Percentiles rank a stretch among this genome's conserved stretches.
These are phyloP conservation scores for Pipistrellus pipistrellus DNA, from an alignment of 2,797 vertebrate genomes.

Conservation along the genomic window DNA sequence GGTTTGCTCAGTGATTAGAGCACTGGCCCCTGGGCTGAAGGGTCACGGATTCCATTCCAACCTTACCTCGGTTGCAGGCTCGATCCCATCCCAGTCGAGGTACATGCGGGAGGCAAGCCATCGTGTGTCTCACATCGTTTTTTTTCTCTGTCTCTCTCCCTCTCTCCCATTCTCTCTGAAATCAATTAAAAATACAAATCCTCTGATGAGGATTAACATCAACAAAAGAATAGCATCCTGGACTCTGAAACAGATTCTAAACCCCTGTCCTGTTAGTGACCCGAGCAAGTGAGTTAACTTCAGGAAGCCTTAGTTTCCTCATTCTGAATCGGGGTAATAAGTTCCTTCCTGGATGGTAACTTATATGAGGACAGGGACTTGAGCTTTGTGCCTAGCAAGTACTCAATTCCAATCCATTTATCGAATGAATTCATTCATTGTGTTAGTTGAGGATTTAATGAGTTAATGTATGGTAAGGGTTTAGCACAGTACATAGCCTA, in stretches of 20 bases:
- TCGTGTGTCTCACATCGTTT: no score
- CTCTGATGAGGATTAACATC: no score
- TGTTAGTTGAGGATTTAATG: neutral
- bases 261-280: neutral
- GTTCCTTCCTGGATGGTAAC: neutral
- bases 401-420: neutral
- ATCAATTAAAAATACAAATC: no score
- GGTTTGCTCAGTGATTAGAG: no score
- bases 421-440: neutral
- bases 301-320: neutral
- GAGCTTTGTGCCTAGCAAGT: neutral
- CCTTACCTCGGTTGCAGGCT: no score
- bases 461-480: neutral
- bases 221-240: neutral
- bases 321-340: neutral
- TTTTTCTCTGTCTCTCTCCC: no score
- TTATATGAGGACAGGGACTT: neutral
- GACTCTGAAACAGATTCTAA: neutral
- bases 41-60: no score
- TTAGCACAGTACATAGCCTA: neutral
- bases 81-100: no score
- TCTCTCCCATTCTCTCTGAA: no score
- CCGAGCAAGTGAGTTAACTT: constrained; percentile 1
- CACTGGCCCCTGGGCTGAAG: no score
- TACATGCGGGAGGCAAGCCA: no score